Conservation (phyloP, 2,113 vertebrate species). For the Eidolon helvum region DNA sequence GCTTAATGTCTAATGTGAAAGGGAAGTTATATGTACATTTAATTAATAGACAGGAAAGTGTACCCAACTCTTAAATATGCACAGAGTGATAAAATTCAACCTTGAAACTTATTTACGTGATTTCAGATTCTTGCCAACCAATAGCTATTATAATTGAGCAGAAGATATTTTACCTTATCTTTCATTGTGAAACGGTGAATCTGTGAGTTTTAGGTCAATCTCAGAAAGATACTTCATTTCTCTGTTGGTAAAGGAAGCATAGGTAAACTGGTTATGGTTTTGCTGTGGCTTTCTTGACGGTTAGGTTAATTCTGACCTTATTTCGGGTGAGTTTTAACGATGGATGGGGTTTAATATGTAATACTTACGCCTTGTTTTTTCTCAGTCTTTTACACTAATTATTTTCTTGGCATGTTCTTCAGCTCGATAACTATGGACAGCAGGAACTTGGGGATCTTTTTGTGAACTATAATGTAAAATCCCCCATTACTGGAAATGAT, state of each 20-base stretch:
- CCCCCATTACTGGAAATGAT: constrained; percentile 95
- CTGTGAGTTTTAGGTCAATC: neutral
- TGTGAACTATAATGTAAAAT: constrained; percentile 96
- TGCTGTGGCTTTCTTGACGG: neutral
- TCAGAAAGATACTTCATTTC: neutral
- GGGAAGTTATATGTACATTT: neutral
- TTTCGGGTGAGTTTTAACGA: neutral
- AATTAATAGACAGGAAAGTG: neutral
- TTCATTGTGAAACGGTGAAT: neutral
- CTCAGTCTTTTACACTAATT: neutral
- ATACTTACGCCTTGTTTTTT: constrained; percentile 29
- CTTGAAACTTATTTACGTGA: neutral
- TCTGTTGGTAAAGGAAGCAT: neutral
- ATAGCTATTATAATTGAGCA: neutral
- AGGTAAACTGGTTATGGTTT: neutral
- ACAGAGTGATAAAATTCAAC: neutral
- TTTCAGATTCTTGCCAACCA: constrained; percentile 1
- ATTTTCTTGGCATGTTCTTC: constrained; percentile 18
- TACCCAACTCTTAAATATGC: neutral
- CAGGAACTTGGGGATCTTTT: constrained; percentile 94
- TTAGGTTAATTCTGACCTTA: neutral
- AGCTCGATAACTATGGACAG: constrained; percentile 98
- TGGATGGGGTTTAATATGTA: neutral
- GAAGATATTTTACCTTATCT: neutral
- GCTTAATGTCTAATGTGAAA: neutral